Evolutionary conservation across 1,140 invertebrate genomes (phyloP), one percentile per base, ranked within the genome.

Genomic region (Microplitis mediator): DNA sequence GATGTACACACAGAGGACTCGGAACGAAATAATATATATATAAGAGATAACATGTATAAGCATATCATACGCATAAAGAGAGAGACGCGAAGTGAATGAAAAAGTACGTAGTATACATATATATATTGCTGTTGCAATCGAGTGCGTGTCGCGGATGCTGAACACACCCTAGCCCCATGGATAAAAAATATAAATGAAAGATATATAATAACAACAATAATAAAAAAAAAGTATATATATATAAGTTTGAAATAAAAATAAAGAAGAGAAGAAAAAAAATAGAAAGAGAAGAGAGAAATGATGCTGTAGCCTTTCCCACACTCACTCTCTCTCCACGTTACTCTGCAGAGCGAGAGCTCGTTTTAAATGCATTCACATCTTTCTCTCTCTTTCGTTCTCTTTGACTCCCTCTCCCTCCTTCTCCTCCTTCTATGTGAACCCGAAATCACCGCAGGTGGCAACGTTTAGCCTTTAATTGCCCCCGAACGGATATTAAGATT

Each of bases 401-500:
- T 63, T 62, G 60, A 11, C 56, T 63, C 60, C 31, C 69, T 71
- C 39, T 31, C 14, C 45, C 39, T 52, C 6, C 23, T 34, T 63
- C n/a, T 56, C 45, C 63, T 45, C 60, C 58, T 50, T 66, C 51
- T 63, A 60, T 23, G 31, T 63, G 66, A 52, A 64, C 66, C 72
- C 54, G 61, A 70, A 61, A 78, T 78, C 71, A 75, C 77, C 72
- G 73, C 76, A 66, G 77, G 77, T 80, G 79, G 75, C 76, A 78
- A 73, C 74, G 73, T 76, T 81, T 79, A 79, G 69, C 63, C 73
- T 78, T 77, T 80, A 78, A 81, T 77, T 77, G 73, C 69, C 70
- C 60, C 70, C 70, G 69, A 74, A 69, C 52, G 68, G 70, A 73
- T 74, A 79, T 78, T 76, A 79, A 79, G 75, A 79, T 79, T 79